These are phyloP conservation scores for Diplolepis rosae DNA, from an alignment of 2,888 invertebrate genomes.

Conservation along the genomic window DNA sequence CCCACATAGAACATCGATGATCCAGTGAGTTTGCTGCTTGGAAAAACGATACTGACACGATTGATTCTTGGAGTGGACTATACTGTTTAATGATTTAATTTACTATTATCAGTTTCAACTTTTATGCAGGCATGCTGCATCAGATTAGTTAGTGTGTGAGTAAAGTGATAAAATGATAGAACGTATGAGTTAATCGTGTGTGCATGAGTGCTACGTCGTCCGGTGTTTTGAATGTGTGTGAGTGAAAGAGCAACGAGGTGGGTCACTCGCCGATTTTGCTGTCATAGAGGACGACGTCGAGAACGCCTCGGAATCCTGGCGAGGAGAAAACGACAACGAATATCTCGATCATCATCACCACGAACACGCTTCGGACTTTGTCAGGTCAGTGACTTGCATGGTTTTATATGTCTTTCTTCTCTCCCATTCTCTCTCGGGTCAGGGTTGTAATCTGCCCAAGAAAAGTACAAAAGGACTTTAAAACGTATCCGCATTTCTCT, in stretches of 20 bases:
- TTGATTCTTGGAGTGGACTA: not conserved
- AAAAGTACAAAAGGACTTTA: constrained; percentile 5
- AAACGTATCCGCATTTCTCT: constrained; percentile 11
- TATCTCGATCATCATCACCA: not conserved
- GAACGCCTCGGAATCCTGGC: not conserved
- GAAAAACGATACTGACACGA: constrained; percentile 4
- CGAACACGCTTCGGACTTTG: constrained; percentile 5
- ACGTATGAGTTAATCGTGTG: not conserved
- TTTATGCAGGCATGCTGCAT: not conserved
- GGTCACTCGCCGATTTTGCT: not conserved
- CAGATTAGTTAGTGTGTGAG: not conserved
- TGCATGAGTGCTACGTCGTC: not conserved
- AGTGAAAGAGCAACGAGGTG: constrained; percentile 2
- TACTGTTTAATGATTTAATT: not conserved
- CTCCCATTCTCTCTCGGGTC: not conserved
- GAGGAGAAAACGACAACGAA: not conserved
- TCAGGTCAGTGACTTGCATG: constrained; percentile 24
- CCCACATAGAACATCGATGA: constrained; percentile 4
- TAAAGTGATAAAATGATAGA: not conserved
- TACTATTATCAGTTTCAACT: not conserved
- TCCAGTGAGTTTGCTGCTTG: not conserved
- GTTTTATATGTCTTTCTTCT: constrained; percentile 4
- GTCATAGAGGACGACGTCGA: not conserved
- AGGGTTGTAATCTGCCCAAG: constrained; percentile 1
- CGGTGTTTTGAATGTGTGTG: not conserved